Conservation (phyloP, 1,140 invertebrate genomes). For the Papilio dardanus region DNA sequence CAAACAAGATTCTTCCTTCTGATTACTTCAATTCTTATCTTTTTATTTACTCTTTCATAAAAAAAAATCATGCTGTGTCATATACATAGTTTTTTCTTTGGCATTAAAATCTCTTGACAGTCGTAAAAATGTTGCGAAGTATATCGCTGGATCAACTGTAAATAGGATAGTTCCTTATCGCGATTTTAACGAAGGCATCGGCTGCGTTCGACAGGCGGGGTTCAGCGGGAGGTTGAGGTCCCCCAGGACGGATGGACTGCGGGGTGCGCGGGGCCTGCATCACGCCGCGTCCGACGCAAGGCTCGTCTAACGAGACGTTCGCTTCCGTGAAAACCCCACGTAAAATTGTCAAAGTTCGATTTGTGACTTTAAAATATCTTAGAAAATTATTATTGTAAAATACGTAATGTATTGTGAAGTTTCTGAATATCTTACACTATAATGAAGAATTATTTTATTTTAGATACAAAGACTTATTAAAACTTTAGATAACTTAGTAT, state of each 20-base stretch:
- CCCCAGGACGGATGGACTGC: slow-evolving; percentile 42
- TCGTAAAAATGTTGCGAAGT: slow-evolving; percentile 15
- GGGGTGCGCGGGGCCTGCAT: slow-evolving; percentile 42
- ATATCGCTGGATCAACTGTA: slow-evolving; percentile 45
- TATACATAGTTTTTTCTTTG: too few species aligned
- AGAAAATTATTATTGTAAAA: background rate
- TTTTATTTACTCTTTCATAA: slow-evolving; percentile 24
- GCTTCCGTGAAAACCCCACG: slow-evolving; percentile 53
- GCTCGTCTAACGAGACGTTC: slow-evolving; percentile 66
- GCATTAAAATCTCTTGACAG: too few species aligned
- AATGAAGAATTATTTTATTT: background rate
- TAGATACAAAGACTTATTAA: background rate
- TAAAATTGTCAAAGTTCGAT: slow-evolving; percentile 53
- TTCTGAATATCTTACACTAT: background rate
- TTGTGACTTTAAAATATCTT: slow-evolving; percentile 41
- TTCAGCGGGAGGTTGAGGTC: slow-evolving; percentile 50
- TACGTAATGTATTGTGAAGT: background rate
- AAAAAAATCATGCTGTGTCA: too few species aligned
- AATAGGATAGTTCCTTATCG: slow-evolving; percentile 59
- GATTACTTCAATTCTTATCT: slow-evolving; percentile 56
- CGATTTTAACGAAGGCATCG: slow-evolving; percentile 72
- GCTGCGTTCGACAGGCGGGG: slow-evolving; percentile 70
- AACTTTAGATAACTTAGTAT: slow-evolving; percentile 1
- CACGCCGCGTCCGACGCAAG: slow-evolving; percentile 62
- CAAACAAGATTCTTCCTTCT: slow-evolving; percentile 54